Evolutionary conservation across 1,140 invertebrate genomes (phyloP).

Genomic region (Lepidostoma basale): DNA sequence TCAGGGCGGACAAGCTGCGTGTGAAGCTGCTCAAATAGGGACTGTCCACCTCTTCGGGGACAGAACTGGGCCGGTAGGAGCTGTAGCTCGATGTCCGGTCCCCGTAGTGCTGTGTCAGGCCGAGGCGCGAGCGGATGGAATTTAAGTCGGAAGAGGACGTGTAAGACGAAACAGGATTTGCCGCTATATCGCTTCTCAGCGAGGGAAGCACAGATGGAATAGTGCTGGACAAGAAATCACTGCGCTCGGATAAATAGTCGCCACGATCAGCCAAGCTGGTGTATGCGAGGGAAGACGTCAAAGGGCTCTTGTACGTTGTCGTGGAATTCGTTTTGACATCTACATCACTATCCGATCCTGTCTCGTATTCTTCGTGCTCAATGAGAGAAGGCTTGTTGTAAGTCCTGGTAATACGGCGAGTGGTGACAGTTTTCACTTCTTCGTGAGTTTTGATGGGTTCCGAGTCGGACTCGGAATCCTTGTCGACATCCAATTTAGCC

Average conservation of each 20-base stretch:
- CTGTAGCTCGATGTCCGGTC: constrained; percentile 45
- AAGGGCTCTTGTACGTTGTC: background rate
- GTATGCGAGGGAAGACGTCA: background rate
- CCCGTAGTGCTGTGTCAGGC: constrained; percentile 52
- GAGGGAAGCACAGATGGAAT: constrained; percentile 2
- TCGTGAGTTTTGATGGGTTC: constrained; percentile 57
- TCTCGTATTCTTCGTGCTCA: constrained; percentile 65
- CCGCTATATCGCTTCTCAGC: background rate
- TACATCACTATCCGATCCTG: constrained; percentile 63
- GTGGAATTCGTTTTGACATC: background rate
- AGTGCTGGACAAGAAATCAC: constrained; percentile 12
- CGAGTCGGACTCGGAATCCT: constrained; percentile 62
- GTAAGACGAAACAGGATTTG: constrained; percentile 32
- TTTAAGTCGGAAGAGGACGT: constrained; percentile 60
- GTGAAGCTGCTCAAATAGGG: constrained; percentile 73
- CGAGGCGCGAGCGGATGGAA: constrained; percentile 60
- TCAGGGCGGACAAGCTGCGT: constrained; percentile 63
- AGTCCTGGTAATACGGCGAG: constrained; percentile 54
- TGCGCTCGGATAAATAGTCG: background rate
- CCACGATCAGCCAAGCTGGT: background rate
- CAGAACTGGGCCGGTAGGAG: constrained; percentile 52
- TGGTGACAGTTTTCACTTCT: constrained; percentile 58
- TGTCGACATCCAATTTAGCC: constrained; percentile 59
- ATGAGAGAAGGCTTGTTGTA: constrained; percentile 51
- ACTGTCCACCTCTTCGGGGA: constrained; percentile 62